Base-by-base conservation (phyloP, 2,888 invertebrate genomes). In the Ophioninae sp. region DNA sequence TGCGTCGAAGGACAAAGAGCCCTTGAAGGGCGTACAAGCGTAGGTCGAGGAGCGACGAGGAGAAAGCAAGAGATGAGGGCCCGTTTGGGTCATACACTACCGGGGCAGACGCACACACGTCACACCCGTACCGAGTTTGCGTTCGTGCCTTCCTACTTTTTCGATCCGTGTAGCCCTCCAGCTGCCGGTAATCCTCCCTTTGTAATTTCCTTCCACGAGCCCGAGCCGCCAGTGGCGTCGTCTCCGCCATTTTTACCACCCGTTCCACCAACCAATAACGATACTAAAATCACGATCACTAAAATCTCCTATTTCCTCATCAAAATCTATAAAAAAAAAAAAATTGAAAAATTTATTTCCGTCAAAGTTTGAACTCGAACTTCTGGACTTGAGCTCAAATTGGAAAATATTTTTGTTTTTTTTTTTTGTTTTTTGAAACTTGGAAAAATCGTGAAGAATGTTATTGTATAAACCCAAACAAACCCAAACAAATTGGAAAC, bases 121-220 rank as follows among this genome's bases (percentile, higher is more conserved):
- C 56, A 13, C 6, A 13, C 3, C 1, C 3, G 51, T 13, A 6
- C 3, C 51, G 30, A n/a, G n/a, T 51, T 13, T 17, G 20, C 77
- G 74, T 56, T 44, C 68, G 56, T 79, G 73, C 22, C 61, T 72
- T 67, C 65, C 67, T 82, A 81, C 74, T 81, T 74, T 69, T 79
- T 30, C 30, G 30, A 30, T 78, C 77, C 79, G 75, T 81, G 83
- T 79, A 84, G 91, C 91, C 89, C 92, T 91, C 93, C 93, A 93
- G 93, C 93, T 93, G 93, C 92, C 91, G 90, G 91, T 92, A 93
- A 93, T 93, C 93, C 93, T 93, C 92, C 92, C 90, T 93, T 93
- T 93, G 93, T 93, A 92, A 92, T 91, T 92, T 92, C 90, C 92
- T 91, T 92, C 90, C 87, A 89, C 88, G 90, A 91, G 91, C 91